Evolutionary conservation across 2,113 vertebrate genomes (phyloP).

Genomic region (Athene cunicularia): DNA sequence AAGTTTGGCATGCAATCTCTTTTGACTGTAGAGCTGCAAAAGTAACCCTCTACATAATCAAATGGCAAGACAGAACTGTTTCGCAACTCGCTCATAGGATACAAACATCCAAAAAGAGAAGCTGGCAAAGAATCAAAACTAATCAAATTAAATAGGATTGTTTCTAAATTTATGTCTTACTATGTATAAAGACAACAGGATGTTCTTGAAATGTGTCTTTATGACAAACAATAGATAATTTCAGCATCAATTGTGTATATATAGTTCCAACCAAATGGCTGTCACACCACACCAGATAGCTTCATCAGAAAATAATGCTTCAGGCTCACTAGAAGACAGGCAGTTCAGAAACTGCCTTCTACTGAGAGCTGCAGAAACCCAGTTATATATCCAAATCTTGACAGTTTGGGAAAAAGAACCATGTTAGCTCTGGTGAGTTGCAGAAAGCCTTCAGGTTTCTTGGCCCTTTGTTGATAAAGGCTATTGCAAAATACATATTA

Average conservation of each 20-base stretch:
- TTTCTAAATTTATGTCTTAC: not conserved
- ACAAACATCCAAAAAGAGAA: not conserved
- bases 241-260: not conserved
- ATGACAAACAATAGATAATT: slow-evolving; percentile 27
- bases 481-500: not conserved
- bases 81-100: not conserved
- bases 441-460: not conserved
- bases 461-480: not conserved
- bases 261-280: not conserved
- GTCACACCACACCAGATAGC: not conserved
- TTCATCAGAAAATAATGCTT: not conserved
- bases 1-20: not conserved
- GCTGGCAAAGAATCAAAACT: not conserved
- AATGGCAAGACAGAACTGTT: not conserved
- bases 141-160: not conserved
- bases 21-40: not conserved
- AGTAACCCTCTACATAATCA: not conserved
- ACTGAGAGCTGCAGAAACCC: not conserved
- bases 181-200: not conserved
- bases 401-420: not conserved
- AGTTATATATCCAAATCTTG: not conserved
- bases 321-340: not conserved
- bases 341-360: not conserved
- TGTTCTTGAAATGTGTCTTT: not conserved
- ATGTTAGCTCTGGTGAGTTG: not conserved